These are phyloP conservation scores for Aleiodes sp. DNA, from an alignment of 1,140 invertebrate species.

Conservation along the genomic window DNA sequence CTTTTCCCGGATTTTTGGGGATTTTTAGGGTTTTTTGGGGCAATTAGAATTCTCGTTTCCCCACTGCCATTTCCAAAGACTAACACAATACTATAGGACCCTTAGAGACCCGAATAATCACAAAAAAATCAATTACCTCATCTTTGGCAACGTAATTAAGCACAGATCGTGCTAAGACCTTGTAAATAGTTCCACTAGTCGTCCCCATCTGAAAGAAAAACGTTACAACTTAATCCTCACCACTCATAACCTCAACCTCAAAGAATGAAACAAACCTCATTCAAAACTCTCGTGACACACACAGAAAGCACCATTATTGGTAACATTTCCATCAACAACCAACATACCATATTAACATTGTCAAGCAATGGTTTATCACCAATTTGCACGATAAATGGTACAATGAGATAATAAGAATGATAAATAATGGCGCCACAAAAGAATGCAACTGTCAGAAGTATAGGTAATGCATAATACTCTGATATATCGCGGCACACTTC, in stretches of 20 bases:
- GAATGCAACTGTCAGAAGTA: constrained; percentile 8
- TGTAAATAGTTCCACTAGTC: not conserved
- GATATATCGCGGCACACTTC: constrained; percentile 12
- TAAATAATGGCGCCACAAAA: not conserved
- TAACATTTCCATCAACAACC: not conserved
- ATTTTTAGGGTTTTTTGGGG: too few species aligned
- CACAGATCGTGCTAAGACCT: not conserved
- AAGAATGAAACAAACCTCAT: constrained; percentile 11
- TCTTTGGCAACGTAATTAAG: constrained; percentile 1
- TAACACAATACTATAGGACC: not conserved
- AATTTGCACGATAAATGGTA: not conserved
- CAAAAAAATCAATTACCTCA: not conserved
- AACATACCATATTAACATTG: not conserved
- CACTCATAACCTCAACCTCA: too few species aligned
- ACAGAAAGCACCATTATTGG: not conserved
- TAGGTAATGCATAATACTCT: constrained; percentile 20
- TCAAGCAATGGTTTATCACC: not conserved
- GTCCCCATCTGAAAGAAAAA: not conserved
- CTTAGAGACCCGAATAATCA: too few species aligned
- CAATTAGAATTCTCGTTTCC: too few species aligned
- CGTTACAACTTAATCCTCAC: not conserved
- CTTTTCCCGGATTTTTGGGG: too few species aligned
- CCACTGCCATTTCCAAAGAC: too few species aligned
- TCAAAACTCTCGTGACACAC: not conserved
- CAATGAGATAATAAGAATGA: constrained; percentile 7